Conservation (phyloP, 1,140 invertebrate genomes). For the Panagrolaimus sp. region DNA sequence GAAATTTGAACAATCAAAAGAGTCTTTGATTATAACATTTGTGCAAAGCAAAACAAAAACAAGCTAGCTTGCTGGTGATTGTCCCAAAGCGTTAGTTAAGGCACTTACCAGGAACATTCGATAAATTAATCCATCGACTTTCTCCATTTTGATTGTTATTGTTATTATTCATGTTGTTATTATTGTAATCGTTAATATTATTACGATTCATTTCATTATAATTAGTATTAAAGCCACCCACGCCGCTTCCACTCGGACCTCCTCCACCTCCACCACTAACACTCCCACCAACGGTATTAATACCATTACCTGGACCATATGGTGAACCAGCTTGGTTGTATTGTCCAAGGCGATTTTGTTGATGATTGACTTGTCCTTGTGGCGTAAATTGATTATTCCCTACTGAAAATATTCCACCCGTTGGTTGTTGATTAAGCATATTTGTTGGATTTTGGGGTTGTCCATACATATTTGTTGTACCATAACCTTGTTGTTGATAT, state of each 20-base stretch:
- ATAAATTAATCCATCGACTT: not conserved
- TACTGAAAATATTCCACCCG: not conserved
- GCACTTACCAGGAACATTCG: conserved; percentile 5
- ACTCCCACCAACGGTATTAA: not conserved
- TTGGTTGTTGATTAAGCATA: not conserved
- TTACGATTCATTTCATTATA: not conserved
- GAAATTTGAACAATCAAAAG: too few relatives aligned
- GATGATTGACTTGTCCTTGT: not conserved
- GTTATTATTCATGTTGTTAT: not conserved
- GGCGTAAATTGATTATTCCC: too few relatives aligned
- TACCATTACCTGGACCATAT: not conserved
- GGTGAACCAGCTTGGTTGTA: not conserved
- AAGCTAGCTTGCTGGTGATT: too few relatives aligned
- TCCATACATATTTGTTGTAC: not conserved
- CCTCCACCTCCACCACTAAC: not conserved
- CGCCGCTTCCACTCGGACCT: not conserved
- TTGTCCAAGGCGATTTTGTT: not conserved
- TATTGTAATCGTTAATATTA: not conserved
- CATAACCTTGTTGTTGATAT: too few relatives aligned
- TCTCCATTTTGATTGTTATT: conserved; percentile 1
- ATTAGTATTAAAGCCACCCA: not conserved
- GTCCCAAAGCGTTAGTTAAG: too few relatives aligned
- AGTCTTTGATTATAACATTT: too few relatives aligned
- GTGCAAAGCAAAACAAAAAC: too few relatives aligned
- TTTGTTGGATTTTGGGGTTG: not conserved